A percentile compares a stretch with the other conserved stretches of the same genome.
Conservation (phyloP, 2,113 vertebrate species). For the Puntigrus tetrazona region DNA sequence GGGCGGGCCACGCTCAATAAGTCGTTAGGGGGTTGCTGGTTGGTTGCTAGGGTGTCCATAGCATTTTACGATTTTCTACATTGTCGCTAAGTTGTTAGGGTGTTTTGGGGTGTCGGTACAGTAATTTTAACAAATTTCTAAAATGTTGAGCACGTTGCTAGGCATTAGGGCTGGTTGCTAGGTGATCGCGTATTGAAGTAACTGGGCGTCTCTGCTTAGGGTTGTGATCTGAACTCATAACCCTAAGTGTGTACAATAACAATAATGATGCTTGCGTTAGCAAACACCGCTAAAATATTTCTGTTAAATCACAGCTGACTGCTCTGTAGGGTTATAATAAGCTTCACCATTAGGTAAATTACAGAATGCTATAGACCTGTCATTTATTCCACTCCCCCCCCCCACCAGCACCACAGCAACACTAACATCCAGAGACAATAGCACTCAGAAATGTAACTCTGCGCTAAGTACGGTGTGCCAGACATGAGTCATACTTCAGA, state of each 20-base stretch:
- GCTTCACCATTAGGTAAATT: constrained; percentile 34
- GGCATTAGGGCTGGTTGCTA: not conserved
- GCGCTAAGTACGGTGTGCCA: constrained; percentile 24
- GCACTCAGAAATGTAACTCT: constrained; percentile 31
- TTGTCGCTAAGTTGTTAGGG: no score
- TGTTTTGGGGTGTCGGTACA: no score
- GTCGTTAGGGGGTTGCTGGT: no score
- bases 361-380: constrained; percentile 30
- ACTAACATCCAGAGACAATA: constrained; percentile 34
- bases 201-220: not conserved
- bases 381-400: not conserved
- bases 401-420: not conserved
- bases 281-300: not conserved
- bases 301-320: constrained; percentile 19
- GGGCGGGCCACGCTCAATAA: no score
- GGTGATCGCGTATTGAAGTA: not conserved
- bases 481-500: constrained; percentile 43
- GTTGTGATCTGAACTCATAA: not conserved
- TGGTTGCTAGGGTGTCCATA: no score
- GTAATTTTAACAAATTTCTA: not conserved
- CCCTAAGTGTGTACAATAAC: not conserved
- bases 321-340: constrained; percentile 14
- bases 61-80: no score
- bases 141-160: not conserved
- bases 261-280: not conserved